Conservation (phyloP, 37 sponge, comb jelly and placozoan species). For the Geodia barretti region DNA sequence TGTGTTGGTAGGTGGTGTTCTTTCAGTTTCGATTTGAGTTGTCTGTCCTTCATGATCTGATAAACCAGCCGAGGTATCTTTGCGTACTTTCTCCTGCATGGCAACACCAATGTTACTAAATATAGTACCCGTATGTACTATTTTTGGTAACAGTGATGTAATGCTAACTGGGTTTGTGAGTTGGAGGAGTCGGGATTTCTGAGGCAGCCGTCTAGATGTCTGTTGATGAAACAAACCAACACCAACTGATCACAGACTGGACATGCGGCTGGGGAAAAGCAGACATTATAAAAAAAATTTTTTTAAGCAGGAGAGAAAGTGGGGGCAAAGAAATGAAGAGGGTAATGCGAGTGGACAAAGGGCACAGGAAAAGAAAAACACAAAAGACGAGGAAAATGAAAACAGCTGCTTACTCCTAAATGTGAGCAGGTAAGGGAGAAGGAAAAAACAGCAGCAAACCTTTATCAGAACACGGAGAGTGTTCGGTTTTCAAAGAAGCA, state of each 20-base stretch:
- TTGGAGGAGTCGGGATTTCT: not conserved
- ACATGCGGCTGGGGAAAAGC: conserved; percentile 23
- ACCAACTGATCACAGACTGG: conserved; percentile 28
- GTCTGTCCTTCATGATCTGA: conserved; percentile 35
- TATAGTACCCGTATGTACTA: not conserved
- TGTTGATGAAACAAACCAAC: conserved; percentile 24
- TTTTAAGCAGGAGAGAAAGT: not conserved
- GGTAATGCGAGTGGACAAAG: not conserved
- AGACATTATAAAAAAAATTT: not conserved
- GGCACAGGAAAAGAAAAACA: not conserved
- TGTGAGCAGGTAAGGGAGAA: too few relatives aligned
- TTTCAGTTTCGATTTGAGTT: conserved; percentile 45
- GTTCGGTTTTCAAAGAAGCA: too few relatives aligned
- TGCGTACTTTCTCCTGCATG: not conserved
- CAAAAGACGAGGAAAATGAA: too few relatives aligned
- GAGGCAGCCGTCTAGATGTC: conserved; percentile 49
- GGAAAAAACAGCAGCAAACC: too few relatives aligned
- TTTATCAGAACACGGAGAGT: too few relatives aligned
- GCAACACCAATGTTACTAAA: not conserved
- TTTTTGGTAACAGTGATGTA: not conserved
- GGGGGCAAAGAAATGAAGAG: not conserved
- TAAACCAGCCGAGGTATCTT: conserved; percentile 43
- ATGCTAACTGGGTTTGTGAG: not conserved
- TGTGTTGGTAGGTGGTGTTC: conserved; percentile 39
- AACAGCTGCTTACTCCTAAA: too few relatives aligned